Conservation (phyloP, 1,140 invertebrate genomes). For the Paracyclopina nana region DNA sequence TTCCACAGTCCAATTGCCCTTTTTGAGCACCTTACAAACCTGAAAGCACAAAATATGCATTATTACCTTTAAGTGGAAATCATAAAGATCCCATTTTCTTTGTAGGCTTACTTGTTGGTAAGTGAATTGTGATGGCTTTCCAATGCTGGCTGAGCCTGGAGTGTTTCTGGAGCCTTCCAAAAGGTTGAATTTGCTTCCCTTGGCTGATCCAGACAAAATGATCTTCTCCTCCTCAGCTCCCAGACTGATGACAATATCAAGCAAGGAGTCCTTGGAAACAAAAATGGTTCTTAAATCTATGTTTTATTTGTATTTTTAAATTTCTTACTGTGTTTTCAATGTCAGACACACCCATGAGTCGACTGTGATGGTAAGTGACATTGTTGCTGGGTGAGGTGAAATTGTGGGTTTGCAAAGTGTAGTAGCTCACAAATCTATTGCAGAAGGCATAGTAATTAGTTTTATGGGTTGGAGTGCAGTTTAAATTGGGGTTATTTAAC, state of each 20-base stretch:
- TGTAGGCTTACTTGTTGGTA: conserved; percentile 32
- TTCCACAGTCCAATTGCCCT: conserved; percentile 47
- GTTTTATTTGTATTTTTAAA: not conserved
- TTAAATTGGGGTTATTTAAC: conserved; percentile 16
- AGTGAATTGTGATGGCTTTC: conserved; percentile 34
- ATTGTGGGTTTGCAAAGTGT: conserved; percentile 45
- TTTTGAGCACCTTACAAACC: conserved; percentile 38
- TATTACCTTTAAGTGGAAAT: not conserved
- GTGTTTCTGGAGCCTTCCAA: conserved; percentile 40
- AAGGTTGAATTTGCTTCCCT: conserved; percentile 41
- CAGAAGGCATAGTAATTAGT: conserved; percentile 14
- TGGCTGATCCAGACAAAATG: conserved; percentile 43
- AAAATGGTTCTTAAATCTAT: conserved; percentile 14
- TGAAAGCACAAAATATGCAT: conserved; percentile 22
- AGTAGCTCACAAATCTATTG: conserved; percentile 34
- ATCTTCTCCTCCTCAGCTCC: conserved; percentile 45
- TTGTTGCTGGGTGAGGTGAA: conserved; percentile 38
- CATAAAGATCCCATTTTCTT: not conserved
- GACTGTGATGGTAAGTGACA: conserved; percentile 47
- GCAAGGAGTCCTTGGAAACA: conserved; percentile 42
- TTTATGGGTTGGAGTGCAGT: not conserved
- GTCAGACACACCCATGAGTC: conserved; percentile 51
- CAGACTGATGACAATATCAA: conserved; percentile 47
- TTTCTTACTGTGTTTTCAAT: conserved; percentile 47
- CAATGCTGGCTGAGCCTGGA: conserved; percentile 39